Conservation (phyloP, 2,888 invertebrate species). For the Orchesella flavescens region DNA sequence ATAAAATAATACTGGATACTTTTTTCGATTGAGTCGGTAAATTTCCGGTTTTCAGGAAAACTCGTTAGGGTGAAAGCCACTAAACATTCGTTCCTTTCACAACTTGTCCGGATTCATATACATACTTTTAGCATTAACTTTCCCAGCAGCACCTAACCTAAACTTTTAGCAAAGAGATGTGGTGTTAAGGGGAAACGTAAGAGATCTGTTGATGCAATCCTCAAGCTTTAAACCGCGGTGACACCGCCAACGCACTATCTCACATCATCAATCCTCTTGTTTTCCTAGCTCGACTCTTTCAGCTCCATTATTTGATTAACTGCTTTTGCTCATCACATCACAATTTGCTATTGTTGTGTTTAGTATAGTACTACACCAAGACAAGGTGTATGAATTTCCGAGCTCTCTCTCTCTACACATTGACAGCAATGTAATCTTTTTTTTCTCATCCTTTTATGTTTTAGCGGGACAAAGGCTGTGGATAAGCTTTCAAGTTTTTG, state of each 20-base stretch:
- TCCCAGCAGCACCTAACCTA: no score
- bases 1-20: not conserved
- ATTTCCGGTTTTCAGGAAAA: conserved; percentile 46
- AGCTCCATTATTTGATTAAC: conserved; percentile 31
- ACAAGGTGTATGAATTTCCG: no score
- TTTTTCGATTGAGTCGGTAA: conserved; percentile 12
- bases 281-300: not conserved
- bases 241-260: not conserved
- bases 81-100: not conserved
- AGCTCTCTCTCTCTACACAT: no score
- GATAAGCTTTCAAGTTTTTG: conserved; percentile 78
- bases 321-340: not conserved
- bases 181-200: no score
- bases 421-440: not conserved
- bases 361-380: no score
- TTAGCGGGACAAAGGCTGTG: conserved; percentile 81
- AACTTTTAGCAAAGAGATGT: no score
- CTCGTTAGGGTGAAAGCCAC: conserved; percentile 47
- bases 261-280: conserved; percentile 15
- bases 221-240: not conserved
- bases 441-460: conserved; percentile 32
- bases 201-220: not conserved
- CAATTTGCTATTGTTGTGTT: no score
- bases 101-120: no score
- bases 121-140: no score